A percentile compares a stretch with the other conserved stretches of the same genome.
phyloP scores from a whole-genome alignment of 2,888 invertebrate species.

The Lottia scabra region DNA sequence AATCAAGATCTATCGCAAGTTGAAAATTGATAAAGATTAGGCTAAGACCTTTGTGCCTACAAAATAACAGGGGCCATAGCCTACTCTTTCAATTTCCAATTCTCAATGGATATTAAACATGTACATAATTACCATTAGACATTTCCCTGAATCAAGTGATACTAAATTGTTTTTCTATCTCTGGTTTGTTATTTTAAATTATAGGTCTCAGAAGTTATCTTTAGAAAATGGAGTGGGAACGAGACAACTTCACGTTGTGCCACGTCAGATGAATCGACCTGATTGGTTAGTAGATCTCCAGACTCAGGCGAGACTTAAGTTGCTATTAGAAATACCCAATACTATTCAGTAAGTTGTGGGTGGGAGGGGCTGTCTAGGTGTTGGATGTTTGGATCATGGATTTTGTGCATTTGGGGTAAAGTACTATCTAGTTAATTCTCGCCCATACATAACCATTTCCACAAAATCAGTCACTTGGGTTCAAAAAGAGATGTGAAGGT shows the following conservation, averaged over 20 bases:
- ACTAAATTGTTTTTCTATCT: no score
- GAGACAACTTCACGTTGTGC: conserved; percentile 75
- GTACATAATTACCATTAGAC: no score
- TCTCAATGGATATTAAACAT: no score
- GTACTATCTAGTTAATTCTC: neutral
- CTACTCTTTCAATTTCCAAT: no score
- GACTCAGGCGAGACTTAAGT: conserved; percentile 35
- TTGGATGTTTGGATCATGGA: neutral
- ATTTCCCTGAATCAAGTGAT: no score
- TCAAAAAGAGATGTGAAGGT: no score
- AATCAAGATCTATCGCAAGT: no score
- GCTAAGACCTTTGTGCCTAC: no score
- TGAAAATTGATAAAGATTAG: no score
- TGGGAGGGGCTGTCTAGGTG: neutral
- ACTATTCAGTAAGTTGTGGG: conserved; percentile 40
- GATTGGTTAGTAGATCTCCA: conserved; percentile 71
- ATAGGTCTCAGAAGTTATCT: conserved; percentile 86
- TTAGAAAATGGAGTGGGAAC: conserved; percentile 83
- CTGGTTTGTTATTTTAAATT: neutral
- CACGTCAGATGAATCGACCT: conserved; percentile 75
- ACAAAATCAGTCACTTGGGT: no score
- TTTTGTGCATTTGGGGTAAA: neutral
- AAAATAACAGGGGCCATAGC: no score
- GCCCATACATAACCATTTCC: no score
- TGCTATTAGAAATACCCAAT: conserved; percentile 31